phyloP scores from a whole-genome alignment of 35 echinoderm and acorn worm genomes.

The Holothuria glaberrima region DNA sequence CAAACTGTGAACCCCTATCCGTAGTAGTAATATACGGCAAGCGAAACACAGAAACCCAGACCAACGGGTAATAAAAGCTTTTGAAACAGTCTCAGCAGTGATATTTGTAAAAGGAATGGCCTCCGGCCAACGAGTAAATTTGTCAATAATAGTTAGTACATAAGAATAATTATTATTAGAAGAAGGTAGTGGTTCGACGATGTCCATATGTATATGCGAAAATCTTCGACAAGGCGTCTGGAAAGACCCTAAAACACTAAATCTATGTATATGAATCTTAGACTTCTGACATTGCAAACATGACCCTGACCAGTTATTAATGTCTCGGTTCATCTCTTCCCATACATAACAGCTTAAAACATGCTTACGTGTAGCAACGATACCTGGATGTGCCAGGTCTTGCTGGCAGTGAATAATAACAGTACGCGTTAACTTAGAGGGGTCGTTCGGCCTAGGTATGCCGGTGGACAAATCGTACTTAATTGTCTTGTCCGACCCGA shows the following conservation, averaged over 20 bases:
- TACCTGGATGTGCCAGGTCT: conserved; percentile 64
- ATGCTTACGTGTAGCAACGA: conserved; percentile 38
- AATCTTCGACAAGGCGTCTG: neutral
- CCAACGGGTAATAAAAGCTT: conserved; percentile 36
- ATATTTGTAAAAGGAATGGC: conserved; percentile 63
- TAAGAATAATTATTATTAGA: neutral
- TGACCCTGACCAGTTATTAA: conserved; percentile 40
- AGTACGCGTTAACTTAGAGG: neutral
- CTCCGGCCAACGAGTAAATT: conserved; percentile 80
- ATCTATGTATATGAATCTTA: conserved; percentile 55
- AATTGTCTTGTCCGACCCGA: too few species aligned
- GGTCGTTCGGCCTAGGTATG: conserved; percentile 40
- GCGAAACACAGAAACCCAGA: conserved; percentile 55
- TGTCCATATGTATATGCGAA: conserved; percentile 51
- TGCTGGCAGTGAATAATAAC: conserved; percentile 45
- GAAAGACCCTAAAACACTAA: conserved; percentile 12
- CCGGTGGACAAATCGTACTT: conserved; percentile 61
- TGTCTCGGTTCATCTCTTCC: conserved; percentile 65
- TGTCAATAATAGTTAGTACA: conserved; percentile 54
- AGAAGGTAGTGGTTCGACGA: conserved; percentile 42
- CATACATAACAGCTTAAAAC: conserved; percentile 57
- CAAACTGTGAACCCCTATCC: conserved; percentile 56
- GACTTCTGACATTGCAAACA: conserved; percentile 48
- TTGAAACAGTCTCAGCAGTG: conserved; percentile 49
- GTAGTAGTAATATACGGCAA: conserved; percentile 42